phyloP scores from a whole-genome alignment of 2,888 invertebrate species.

The Hymenopus coronatus region DNA sequence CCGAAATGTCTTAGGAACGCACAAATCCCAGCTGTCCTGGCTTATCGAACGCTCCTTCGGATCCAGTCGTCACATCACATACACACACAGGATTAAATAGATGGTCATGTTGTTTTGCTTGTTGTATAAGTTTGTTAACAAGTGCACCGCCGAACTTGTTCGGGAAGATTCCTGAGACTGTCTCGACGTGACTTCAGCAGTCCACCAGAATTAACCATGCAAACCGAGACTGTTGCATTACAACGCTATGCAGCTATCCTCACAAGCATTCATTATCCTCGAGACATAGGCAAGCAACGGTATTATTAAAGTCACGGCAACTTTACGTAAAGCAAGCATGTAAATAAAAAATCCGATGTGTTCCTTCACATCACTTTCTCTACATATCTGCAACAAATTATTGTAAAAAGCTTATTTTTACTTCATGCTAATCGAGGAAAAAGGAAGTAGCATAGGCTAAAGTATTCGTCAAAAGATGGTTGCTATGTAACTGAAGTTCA shows the following conservation, averaged over 20 bases:
- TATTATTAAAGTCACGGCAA: too few relatives aligned
- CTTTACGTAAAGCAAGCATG: too few relatives aligned
- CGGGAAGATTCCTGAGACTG: background rate
- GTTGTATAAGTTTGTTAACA: background rate
- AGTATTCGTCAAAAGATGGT: too few relatives aligned
- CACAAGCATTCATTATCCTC: background rate
- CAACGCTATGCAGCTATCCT: background rate
- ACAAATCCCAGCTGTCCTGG: background rate
- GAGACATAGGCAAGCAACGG: background rate
- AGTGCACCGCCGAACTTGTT: background rate
- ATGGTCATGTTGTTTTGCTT: background rate
- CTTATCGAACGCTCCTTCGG: background rate
- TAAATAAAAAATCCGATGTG: too few relatives aligned
- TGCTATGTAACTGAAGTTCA: too few relatives aligned
- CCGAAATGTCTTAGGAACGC: background rate
- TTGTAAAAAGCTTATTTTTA: too few relatives aligned
- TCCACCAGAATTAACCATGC: background rate
- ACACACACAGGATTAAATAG: background rate
- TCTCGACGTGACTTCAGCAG: background rate
- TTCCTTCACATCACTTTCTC: too few relatives aligned
- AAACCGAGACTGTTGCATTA: background rate
- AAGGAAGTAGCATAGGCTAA: too few relatives aligned
- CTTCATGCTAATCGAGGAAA: too few relatives aligned
- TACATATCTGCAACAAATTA: too few relatives aligned
- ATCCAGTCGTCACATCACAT: background rate